Conservation (phyloP, 2,113 vertebrate species). For the Silurus asotus region DNA sequence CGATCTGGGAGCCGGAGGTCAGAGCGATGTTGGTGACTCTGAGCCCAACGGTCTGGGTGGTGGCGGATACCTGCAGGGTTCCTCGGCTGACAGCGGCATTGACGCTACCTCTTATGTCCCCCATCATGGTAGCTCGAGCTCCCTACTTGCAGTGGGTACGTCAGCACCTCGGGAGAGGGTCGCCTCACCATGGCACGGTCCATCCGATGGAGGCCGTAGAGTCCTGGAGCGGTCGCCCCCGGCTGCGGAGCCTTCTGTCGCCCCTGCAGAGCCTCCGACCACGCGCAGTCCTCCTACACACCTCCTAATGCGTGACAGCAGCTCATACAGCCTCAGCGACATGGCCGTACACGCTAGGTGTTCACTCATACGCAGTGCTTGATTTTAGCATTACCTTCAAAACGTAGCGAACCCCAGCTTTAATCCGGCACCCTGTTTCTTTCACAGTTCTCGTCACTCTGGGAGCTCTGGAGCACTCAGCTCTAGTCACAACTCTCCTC, state of each 20-base stretch:
- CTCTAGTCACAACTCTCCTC: constrained; percentile 83
- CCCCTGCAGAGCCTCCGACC: constrained; percentile 82
- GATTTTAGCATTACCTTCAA: not conserved
- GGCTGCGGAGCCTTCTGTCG: constrained; percentile 77
- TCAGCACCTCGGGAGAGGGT: constrained; percentile 80
- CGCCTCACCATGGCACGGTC: constrained; percentile 88
- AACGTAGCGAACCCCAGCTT: not conserved
- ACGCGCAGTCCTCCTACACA: constrained; percentile 82
- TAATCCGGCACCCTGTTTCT: not conserved
- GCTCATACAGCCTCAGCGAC: constrained; percentile 88
- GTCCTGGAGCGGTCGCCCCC: constrained; percentile 82
- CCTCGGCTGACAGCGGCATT: constrained; percentile 91
- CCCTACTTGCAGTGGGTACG: constrained; percentile 79
- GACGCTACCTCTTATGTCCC: constrained; percentile 89
- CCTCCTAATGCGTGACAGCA: constrained; percentile 88
- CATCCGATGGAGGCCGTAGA: constrained; percentile 84
- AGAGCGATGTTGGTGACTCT: constrained; percentile 63
- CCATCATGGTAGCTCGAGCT: constrained; percentile 83
- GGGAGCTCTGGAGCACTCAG: constrained; percentile 77
- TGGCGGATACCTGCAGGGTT: constrained; percentile 87
- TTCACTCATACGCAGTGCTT: constrained; percentile 15
- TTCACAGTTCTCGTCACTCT: constrained; percentile 80
- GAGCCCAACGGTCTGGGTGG: constrained; percentile 89
- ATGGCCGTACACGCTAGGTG: constrained; percentile 87
- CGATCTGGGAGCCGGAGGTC: constrained; percentile 76